These are phyloP conservation scores for Simalia tracyae DNA, from an alignment of 2,797 vertebrate species.

Conservation along the genomic window DNA sequence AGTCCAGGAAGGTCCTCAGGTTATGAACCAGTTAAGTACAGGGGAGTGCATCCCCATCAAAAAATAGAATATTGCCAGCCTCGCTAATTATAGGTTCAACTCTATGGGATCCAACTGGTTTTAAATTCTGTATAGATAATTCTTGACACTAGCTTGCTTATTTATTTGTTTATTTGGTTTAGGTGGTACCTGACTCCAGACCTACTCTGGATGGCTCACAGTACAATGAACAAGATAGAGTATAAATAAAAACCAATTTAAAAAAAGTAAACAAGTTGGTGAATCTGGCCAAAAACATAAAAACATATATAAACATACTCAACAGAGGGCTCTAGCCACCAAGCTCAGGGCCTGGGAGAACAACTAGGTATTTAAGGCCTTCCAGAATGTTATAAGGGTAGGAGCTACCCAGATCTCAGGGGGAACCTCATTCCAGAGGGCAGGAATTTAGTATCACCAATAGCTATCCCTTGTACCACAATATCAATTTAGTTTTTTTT, in stretches of 20 bases:
- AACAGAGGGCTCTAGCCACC: not conserved
- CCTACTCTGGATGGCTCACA: not conserved
- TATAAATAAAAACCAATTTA: not conserved
- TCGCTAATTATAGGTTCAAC: not conserved
- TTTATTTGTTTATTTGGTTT: not conserved
- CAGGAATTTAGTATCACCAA: not conserved
- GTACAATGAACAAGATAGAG: not conserved
- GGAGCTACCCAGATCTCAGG: not conserved
- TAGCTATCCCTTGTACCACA: not conserved
- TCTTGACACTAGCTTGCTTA: not conserved
- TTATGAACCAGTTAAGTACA: not conserved
- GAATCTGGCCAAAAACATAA: not conserved
- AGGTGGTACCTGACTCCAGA: not conserved
- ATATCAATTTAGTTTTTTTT: not conserved
- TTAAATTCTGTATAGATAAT: not conserved
- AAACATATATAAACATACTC: no score
- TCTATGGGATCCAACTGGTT: not conserved
- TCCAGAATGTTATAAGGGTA: not conserved
- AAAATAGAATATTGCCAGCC: not conserved
- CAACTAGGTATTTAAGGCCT: not conserved
- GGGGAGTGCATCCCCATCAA: not conserved
- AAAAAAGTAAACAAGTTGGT: not conserved
- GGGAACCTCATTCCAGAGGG: not conserved
- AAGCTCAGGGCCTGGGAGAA: not conserved
- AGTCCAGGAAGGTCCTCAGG: not conserved